Base-by-base conservation (phyloP, 2,797 vertebrate genomes). In the Poecilia gillii region DNA sequence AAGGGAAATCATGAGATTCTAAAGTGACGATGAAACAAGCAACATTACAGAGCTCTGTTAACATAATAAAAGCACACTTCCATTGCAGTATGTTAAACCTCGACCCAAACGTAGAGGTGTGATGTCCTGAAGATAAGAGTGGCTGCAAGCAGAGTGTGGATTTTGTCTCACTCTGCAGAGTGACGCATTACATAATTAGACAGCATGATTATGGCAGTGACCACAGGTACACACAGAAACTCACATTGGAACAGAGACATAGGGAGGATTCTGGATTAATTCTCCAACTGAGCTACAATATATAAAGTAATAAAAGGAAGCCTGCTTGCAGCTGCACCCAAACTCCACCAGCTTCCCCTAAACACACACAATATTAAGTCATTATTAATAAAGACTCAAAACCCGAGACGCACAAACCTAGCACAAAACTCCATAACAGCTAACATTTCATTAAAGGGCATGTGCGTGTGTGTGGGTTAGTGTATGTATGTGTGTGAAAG, bases 111-210 rank as follows among this genome's bases (percentile, higher is more conserved):
- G 76, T 28, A 88, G 77, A 73, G 57, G 73, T 78, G 72, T 53
- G 79, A 80, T 49, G 47, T 55, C 74, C 85, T 62, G 12, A 73
- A 51, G 68, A 70, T 73, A 75, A 77, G 88, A 23, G 77, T 86
- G 91, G 87, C 91, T 87, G 80, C 73, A 13, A 89, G 74, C 78
- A 68, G 57, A 81, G 80, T 74, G 82, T 81, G 79, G 73, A 79
- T 81, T 86, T 77, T 86, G 91, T 85, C 88, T 75, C 80, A 82
- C 71, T 76, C 86, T 76, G 83, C 83, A 77, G 84, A 90, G 83
- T 90, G 93, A 93, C 91, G 90, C 82, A 68, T 89, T 74, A 85
- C 85, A 88, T 91, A 90, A 94, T 94, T 91, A 91, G 84, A 90
- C 89, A 88, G 84, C 82, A 78, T 90, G 92, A 83, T 88, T 72